phyloP scores from a whole-genome alignment of 2,113 vertebrate genomes.

The Axis porcinus region DNA sequence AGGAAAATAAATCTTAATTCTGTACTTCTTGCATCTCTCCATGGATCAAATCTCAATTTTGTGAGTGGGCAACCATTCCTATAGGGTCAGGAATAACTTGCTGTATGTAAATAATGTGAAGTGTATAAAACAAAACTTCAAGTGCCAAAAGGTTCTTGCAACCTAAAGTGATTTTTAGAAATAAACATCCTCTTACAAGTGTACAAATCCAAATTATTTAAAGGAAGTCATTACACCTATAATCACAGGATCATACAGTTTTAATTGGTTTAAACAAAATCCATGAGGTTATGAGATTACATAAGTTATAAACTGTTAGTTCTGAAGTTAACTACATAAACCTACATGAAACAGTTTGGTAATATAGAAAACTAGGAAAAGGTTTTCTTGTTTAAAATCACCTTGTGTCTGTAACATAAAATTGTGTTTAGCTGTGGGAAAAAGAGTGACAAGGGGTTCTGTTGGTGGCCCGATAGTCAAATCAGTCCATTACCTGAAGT shows the following conservation, averaged over 20 bases:
- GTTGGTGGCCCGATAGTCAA: neutral
- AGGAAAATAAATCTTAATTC: neutral
- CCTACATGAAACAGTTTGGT: neutral
- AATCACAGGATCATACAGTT: neutral
- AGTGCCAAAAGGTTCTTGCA: neutral
- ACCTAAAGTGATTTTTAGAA: neutral
- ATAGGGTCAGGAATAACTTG: neutral
- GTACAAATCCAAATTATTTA: neutral
- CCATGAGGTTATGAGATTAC: neutral
- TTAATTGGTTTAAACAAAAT: constrained; percentile 27
- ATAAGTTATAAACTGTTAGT: neutral
- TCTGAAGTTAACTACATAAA: neutral
- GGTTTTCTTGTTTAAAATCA: neutral
- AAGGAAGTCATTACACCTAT: neutral
- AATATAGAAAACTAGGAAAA: neutral
- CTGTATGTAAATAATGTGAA: neutral
- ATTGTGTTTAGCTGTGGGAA: neutral
- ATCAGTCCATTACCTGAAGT: neutral
- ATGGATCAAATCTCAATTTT: neutral
- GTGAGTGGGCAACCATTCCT: neutral
- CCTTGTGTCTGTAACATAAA: constrained; percentile 30
- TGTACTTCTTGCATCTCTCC: neutral
- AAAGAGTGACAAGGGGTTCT: neutral
- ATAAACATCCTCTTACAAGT: neutral
- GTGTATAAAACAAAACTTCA: neutral